Percentiles rank a stretch among this genome's conserved stretches.
phyloP scores from a whole-genome alignment of 2,113 vertebrate genomes.

The Hymenochirus boettgeri region DNA sequence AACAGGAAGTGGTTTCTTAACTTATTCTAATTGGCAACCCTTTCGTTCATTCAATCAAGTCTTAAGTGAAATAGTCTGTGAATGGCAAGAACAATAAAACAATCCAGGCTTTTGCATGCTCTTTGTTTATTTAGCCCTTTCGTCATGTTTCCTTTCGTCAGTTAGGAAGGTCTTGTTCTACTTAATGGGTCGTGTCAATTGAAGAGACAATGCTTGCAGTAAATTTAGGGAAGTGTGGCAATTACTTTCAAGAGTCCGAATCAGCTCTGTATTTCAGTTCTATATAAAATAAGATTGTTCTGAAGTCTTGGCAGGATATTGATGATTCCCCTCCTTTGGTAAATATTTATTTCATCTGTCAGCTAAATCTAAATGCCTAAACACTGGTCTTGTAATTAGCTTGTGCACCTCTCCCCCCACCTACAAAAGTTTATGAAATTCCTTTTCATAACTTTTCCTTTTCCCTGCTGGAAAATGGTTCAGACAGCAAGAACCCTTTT shows the following conservation, averaged over 20 bases:
- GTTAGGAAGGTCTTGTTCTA: constrained; percentile 35
- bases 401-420: constrained; percentile 61
- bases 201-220: constrained; percentile 55
- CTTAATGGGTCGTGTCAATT: constrained; percentile 34
- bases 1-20: constrained; percentile 23
- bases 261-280: constrained; percentile 44
- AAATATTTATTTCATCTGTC: constrained; percentile 64
- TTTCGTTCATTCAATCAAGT: constrained; percentile 22
- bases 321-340: constrained; percentile 57
- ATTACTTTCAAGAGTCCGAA: constrained; percentile 67
- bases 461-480: constrained; percentile 58
- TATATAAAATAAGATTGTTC: constrained; percentile 64
- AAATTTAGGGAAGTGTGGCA: constrained; percentile 79
- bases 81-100: constrained; percentile 34
- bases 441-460: constrained; percentile 60
- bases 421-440: constrained; percentile 47
- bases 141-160: constrained; percentile 41
- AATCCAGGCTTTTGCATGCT: constrained; percentile 11
- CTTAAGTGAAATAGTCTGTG: constrained; percentile 26
- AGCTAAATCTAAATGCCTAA: constrained; percentile 58
- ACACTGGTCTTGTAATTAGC: constrained; percentile 62
- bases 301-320: constrained; percentile 62
- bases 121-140: constrained; percentile 41
- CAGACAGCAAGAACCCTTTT: background rate
- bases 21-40: constrained; percentile 19